These are phyloP conservation scores for Nerophis lumbriciformis DNA, from an alignment of 2,113 vertebrate genomes.

Conservation along the genomic window DNA sequence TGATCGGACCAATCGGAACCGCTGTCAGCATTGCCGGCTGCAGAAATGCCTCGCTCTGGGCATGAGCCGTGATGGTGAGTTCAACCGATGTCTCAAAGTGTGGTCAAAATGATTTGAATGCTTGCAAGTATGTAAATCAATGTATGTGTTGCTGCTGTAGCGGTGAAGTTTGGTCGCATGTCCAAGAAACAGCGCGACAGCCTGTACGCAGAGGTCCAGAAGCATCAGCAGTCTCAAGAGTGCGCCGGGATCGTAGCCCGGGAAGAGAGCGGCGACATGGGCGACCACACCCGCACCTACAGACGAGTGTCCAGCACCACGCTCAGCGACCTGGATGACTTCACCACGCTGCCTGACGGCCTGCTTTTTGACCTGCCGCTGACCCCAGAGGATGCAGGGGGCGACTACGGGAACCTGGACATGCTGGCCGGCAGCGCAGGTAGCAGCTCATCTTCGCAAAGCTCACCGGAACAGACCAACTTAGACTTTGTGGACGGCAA, in stretches of 20 bases:
- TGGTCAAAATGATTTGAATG: too few species aligned
- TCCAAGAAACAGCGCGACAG: conserved; percentile 92
- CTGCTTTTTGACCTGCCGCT: conserved; percentile 85
- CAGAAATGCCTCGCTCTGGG: conserved; percentile 88
- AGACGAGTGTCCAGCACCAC: conserved; percentile 75
- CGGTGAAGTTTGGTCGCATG: conserved; percentile 93
- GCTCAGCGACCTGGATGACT: conserved; percentile 81
- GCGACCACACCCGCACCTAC: conserved; percentile 64
- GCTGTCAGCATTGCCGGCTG: conserved; percentile 89
- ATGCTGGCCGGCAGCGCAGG: conserved; percentile 68
- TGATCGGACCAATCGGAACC: conserved; percentile 90
- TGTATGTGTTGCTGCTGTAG: conserved; percentile 45
- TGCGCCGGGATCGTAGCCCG: conserved; percentile 2
- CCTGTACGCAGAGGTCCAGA: conserved; percentile 89
- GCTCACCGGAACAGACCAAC: conserved; percentile 79
- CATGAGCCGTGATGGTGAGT: conserved; percentile 90
- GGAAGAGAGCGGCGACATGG: conserved; percentile 63
- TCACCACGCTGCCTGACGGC: conserved; percentile 76
- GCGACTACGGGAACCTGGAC: conserved; percentile 79
- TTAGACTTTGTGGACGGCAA: conserved; percentile 71
- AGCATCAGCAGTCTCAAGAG: conserved; percentile 85
- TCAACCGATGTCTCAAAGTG: neutral
- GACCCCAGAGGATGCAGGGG: conserved; percentile 74
- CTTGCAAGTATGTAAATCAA: neutral
- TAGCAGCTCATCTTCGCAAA: conserved; percentile 75